Conservation (phyloP, 2,113 vertebrate genomes). For the Sinosuthora webbiana region DNA sequence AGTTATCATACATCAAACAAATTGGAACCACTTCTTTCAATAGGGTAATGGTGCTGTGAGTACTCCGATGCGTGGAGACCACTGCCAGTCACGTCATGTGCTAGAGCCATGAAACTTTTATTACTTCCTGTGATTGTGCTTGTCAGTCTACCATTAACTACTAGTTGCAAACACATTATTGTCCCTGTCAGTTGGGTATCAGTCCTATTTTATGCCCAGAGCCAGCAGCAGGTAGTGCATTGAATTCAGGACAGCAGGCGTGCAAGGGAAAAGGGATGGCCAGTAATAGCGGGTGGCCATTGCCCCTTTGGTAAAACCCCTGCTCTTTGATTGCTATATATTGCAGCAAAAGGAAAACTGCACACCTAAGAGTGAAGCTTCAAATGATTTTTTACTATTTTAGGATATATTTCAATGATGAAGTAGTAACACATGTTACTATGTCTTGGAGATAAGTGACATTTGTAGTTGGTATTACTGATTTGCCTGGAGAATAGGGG, state of each 20-base stretch:
- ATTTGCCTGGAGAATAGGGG: not conserved
- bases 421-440: not conserved
- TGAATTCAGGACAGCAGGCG: not conserved
- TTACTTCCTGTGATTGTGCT: constrained; percentile 34
- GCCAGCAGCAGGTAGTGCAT: not conserved
- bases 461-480: not conserved
- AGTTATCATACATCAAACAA: not conserved
- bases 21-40: not conserved
- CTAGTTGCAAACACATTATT: not conserved
- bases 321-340: not conserved
- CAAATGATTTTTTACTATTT: not conserved
- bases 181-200: not conserved
- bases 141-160: not conserved
- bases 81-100: not conserved
- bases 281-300: fast-evolving
- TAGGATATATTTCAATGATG: not conserved
- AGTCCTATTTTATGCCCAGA: not conserved
- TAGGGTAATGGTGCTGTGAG: fast-evolving
- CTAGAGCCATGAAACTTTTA: not conserved
- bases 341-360: not conserved
- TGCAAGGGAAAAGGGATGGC: not conserved
- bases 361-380: not conserved
- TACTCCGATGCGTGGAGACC: not conserved
- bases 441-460: not conserved
- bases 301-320: not conserved